Evolutionary conservation across 35 echinoderm and acorn worm species (phyloP), one percentile per base, ranked within the genome.

Genomic region (Patiria miniata): DNA sequence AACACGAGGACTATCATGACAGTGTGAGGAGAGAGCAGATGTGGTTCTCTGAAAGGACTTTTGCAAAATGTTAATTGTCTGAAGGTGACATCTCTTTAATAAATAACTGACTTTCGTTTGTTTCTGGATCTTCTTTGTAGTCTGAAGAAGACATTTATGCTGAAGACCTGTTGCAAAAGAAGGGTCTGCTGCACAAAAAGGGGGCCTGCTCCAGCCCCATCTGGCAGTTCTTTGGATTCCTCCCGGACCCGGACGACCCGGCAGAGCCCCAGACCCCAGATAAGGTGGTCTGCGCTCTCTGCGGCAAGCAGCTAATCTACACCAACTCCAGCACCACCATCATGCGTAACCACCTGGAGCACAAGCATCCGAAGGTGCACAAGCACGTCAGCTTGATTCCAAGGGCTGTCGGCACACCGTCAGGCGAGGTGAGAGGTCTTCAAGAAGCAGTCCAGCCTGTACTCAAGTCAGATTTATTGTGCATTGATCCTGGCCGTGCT

Each of bases 171-270:
- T 23, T 73, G 65, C 65, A 36, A 30, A 73, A 73, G 26, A 73
- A 73, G 15, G 65, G 65, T 15, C 65, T 73, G 2, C 23, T 73
- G 8, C 65, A 34, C 10, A 73, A 73, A 23, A 73, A 73, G 29
- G 65, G 65, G 29, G 65, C 65, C 9, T 32, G 26, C 65, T 73
- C 65, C 82, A 84, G 82, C 51, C 38, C 55, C 39, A 61, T 84
- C 82, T 84, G 82, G 82, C 82, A 40, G n/a, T 84, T 61, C 54
- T 84, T 84, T 36, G 82, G 82, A 8, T 84, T 84, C 39, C n/a
- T 61, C n/a, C 55, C 55, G 10, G 82, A 84, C 56, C 55, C 55
- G 15, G 53, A 84, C 30, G 61, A 84, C 18, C 82, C 82, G 12
- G 39, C 50, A 21, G 82, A 84, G 53, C 19, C 61, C 36, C 22